Base-by-base conservation (phyloP, 2,888 invertebrate species). In the Carterocephalus palaemon region DNA sequence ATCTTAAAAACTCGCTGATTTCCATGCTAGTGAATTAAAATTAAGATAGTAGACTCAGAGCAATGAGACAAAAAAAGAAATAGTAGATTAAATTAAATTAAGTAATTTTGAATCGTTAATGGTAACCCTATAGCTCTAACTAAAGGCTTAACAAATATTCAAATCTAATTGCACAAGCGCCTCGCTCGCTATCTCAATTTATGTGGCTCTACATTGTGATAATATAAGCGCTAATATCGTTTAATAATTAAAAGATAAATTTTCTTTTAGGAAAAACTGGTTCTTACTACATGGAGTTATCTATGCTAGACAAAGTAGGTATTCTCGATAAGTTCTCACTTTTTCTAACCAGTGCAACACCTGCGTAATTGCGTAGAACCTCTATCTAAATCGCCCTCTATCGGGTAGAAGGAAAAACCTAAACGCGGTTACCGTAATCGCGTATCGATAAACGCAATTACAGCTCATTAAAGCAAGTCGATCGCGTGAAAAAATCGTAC, bases 381-480 rank as follows among this genome's bases (percentile, higher is more conserved):
- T 54, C 56, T 52, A 55, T 54, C 59, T 51, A 60, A 63, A 64
- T 56, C 31, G 54, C 58, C 24, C 20, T 29, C 23, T 42, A 8
- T 17, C 29, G 23, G 3, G 56, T 61, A 51, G 51, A 50, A 47
- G 54, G 55, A 49, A 56, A 56, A 52, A 54, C 51, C 51, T 57
- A 57, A 60, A 54, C 52, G 52, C 33, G 28, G 36, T 36, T 29
- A 43, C 45, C 47, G 49, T 50, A 54, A 55, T 59, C 56, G 47
- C 54, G 62, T 75, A 78, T 82, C 76, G 73, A 80, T 80, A 73
- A 77, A 72, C 61, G 68, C 74, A 78, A 82, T 83, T 81, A 81
- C 67, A 60, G 47, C 70, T 77, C 78, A 79, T 81, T 79, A 78
- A 64, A 67, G 64, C 71, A 70, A 74, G 77, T 74, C 71, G 75